phyloP scores from a whole-genome alignment of 2,797 vertebrate species.

The Sylvilagus floridanus region DNA sequence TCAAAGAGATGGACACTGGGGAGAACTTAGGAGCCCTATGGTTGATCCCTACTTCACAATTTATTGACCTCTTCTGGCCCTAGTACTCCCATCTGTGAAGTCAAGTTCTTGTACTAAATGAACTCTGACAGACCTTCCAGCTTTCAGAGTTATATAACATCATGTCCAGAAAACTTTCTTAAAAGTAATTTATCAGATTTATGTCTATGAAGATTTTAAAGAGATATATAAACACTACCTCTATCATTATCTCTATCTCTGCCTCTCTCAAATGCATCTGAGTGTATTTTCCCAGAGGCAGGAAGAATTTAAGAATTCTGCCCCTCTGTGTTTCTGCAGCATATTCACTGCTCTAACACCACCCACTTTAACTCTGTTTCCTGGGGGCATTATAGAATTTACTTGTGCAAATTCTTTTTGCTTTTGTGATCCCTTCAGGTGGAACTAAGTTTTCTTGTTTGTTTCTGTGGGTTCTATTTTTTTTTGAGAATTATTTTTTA shows the following conservation, averaged over 20 bases:
- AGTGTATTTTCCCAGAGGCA: background rate
- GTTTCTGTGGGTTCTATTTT: background rate
- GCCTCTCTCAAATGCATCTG: background rate
- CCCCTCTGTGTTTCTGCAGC: background rate
- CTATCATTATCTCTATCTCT: background rate
- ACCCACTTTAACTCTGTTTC: background rate
- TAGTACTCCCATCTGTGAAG: background rate
- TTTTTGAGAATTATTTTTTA: too few species aligned
- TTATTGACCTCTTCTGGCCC: background rate
- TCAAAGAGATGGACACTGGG: background rate
- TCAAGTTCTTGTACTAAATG: slow-evolving; percentile 35
- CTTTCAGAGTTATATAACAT: background rate
- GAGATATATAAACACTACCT: background rate
- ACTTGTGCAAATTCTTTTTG: background rate
- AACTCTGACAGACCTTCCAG: background rate
- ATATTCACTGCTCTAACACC: background rate
- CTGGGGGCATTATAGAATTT: background rate
- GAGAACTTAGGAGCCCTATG: background rate
- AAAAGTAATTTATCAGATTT: slow-evolving; percentile 1
- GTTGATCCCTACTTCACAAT: too few species aligned
- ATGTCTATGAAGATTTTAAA: slow-evolving; percentile 21
- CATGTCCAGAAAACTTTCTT: background rate
- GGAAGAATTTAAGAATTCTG: background rate
- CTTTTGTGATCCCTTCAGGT: background rate
- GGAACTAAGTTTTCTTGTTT: background rate